phyloP scores from a whole-genome alignment of 2,797 vertebrate genomes.

The Sylvilagus floridanus region DNA sequence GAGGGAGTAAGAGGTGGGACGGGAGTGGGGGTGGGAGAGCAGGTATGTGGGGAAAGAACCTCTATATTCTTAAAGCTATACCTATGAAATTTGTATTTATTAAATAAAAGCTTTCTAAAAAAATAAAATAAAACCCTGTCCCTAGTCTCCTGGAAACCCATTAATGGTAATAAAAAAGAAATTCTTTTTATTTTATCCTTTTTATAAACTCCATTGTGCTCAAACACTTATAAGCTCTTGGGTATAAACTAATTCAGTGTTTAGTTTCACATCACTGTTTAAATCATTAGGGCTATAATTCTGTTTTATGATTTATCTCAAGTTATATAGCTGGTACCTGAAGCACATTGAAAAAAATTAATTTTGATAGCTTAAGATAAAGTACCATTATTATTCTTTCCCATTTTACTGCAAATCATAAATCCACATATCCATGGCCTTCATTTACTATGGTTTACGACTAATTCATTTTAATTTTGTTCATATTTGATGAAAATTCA shows the following conservation, averaged over 20 bases:
- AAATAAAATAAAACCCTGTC: background rate
- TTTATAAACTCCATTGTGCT: constrained; percentile 31
- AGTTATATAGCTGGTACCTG: background rate
- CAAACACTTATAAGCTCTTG: background rate
- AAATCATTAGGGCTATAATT: constrained; percentile 60
- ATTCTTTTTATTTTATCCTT: background rate
- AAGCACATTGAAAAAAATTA: constrained; percentile 39
- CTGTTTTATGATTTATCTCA: constrained; percentile 50
- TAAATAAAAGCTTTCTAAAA: too few species aligned
- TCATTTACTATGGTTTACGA: constrained; percentile 61
- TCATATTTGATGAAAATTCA: constrained; percentile 41
- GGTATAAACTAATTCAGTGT: background rate
- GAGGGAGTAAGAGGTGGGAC: too few species aligned
- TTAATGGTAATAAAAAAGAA: background rate
- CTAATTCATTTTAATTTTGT: constrained; percentile 57
- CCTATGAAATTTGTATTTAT: too few species aligned
- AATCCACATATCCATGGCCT: background rate
- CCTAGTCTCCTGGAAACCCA: background rate
- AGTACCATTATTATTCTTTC: constrained; percentile 41
- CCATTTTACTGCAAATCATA: constrained; percentile 44
- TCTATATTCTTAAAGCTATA: too few species aligned
- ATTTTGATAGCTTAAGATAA: constrained; percentile 59
- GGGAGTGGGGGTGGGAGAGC: too few species aligned
- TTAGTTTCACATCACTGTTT: constrained; percentile 18
- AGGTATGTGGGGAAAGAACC: too few species aligned